Evolutionary conservation across 2,888 invertebrate species (phyloP).

Genomic region (Parthenolecanium corni): DNA sequence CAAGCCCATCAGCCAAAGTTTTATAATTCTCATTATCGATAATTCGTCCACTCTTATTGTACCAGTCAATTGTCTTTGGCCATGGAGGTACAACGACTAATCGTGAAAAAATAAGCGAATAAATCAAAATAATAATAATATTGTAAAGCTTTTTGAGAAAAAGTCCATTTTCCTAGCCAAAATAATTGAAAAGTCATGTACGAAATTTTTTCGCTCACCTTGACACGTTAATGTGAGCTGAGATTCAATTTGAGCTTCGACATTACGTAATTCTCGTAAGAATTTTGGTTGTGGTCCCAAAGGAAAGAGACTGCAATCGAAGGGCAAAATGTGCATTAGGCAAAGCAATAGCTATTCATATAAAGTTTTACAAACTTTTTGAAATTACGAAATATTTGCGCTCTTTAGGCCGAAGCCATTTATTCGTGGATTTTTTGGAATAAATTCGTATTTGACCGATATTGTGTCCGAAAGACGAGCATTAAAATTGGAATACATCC

Average conservation of each 20-base stretch:
- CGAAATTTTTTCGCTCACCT: constrained; percentile 42
- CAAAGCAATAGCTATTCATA: no score
- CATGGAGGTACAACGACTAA: constrained; percentile 71
- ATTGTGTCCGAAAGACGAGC: neutral
- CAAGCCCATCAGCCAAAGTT: constrained; percentile 64
- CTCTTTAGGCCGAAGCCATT: neutral
- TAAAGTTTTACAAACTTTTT: no score
- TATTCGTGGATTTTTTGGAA: constrained; percentile 4
- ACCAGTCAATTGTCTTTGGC: constrained; percentile 73
- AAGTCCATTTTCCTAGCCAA: no score
- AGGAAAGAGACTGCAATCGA: constrained; percentile 41
- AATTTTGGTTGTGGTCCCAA: constrained; percentile 67
- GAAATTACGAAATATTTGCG: constrained; percentile 3
- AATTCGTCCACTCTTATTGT: constrained; percentile 68
- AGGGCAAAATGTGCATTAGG: neutral
- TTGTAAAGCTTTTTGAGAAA: no score
- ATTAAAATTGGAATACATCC: constrained; percentile 12
- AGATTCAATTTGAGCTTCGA: constrained; percentile 66
- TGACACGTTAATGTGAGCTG: constrained; percentile 60
- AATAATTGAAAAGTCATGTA: no score
- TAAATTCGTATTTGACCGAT: neutral
- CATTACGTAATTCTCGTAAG: constrained; percentile 59
- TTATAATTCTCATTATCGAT: constrained; percentile 59
- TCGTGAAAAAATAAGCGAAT: neutral
- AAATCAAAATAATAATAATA: no score